Evolutionary conservation across 2,888 invertebrate genomes (phyloP).

Genomic region (Synergus umbraculus): DNA sequence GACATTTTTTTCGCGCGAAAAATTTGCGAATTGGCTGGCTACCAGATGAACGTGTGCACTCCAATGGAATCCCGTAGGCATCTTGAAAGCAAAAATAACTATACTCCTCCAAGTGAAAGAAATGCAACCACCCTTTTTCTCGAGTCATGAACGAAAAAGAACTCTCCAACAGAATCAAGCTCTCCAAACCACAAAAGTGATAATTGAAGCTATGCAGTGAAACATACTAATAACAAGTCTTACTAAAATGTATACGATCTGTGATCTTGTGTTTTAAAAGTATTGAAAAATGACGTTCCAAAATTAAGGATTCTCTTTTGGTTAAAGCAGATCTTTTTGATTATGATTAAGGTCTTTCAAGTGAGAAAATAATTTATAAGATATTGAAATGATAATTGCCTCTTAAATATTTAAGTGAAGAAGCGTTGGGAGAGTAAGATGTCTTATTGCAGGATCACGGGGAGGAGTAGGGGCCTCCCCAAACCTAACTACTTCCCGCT

Average conservation of each 20-base stretch:
- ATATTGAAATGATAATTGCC: background rate
- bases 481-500: conserved; percentile 91
- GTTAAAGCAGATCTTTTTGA: background rate
- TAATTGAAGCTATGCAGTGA: conserved; percentile 3
- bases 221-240: background rate
- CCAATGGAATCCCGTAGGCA: conserved; percentile 44
- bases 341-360: background rate
- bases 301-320: conserved; percentile 16
- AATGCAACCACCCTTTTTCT: conserved; percentile 13
- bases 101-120: conserved; percentile 41
- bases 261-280: conserved; percentile 35
- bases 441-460: conserved; percentile 90
- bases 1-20: conserved; percentile 44
- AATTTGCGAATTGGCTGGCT: conserved; percentile 49
- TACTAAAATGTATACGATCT: conserved; percentile 28
- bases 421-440: conserved; percentile 70
- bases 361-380: background rate
- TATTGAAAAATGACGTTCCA: conserved; percentile 37
- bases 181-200: background rate
- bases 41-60: conserved; percentile 42
- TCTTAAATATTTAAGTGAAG: background rate
- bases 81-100: conserved; percentile 54
- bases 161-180: background rate
- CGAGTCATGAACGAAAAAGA: conserved; percentile 11
- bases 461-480: conserved; percentile 87